phyloP scores from a whole-genome alignment of 2,888 invertebrate genomes.

The Galerucella calmariensis region DNA sequence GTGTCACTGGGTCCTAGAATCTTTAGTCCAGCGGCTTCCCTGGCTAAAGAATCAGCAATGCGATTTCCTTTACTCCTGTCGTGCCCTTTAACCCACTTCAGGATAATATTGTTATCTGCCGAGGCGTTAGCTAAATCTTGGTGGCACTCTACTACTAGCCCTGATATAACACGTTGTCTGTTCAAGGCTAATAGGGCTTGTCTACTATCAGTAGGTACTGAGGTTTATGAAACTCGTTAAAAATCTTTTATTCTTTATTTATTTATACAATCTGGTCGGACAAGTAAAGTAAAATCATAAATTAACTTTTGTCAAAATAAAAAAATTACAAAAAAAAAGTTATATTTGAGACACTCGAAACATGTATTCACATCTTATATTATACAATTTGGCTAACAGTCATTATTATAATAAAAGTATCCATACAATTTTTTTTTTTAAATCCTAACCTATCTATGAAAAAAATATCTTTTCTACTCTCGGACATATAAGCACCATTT shows the following conservation, averaged over 20 bases:
- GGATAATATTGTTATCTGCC: too few species aligned
- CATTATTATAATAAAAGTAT: constrained; percentile 29
- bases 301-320: neutral
- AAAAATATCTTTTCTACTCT: constrained; percentile 28
- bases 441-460: constrained; percentile 26
- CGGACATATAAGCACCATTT: constrained; percentile 23
- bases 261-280: constrained; percentile 1
- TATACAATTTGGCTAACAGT: constrained; percentile 36
- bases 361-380: constrained; percentile 18
- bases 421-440: constrained; percentile 15
- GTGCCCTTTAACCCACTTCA: too few species aligned
- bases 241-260: constrained; percentile 8
- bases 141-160: too few species aligned
- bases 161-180: too few species aligned
- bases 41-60: too few species aligned
- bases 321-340: constrained; percentile 12
- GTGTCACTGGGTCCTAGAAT: too few species aligned
- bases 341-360: constrained; percentile 19
- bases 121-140: too few species aligned
- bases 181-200: too few species aligned
- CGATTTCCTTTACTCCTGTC: too few species aligned
- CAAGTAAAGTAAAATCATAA: constrained; percentile 1
- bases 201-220: too few species aligned
- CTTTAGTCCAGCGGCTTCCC: too few species aligned
- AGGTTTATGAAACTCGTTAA: constrained; percentile 1